Evolutionary conservation across 2,888 invertebrate genomes (phyloP), one percentile per base, ranked within the genome.

Genomic region (Patella ulyssiponensis): DNA sequence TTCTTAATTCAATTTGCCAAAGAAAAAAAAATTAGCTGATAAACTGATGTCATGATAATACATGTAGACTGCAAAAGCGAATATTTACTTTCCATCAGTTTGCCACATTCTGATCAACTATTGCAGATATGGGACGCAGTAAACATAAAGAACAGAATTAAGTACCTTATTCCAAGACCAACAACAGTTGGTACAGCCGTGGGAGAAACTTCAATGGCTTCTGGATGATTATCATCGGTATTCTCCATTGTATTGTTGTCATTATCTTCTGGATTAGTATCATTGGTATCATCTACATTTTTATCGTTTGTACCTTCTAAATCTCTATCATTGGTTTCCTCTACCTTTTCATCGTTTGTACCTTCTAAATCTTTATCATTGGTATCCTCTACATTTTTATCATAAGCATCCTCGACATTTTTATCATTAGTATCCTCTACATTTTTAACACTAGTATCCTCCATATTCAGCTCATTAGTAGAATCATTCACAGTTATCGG

Each of bases 281-380:
- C 53, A 11, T 73, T 17, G n/a, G n/a, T 53, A 15, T 73, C 53
- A 17, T 52, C 53, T 73, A 51, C 53, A 51, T 73, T 53, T 73
- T 73, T 33, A n/a, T 73, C n/a, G 11, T 52, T 53, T 52, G 20
- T 17, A 51, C 17, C 53, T 53, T 73, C 53, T 73, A 51, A 44
- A 51, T 52, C 73, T 73, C 53, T 33, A n/a, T 33, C 53, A n/a
- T 73, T 33, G 12, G 33, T 53, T 53, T 52, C 73, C 33, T 51
- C 15, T 73, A n/a, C 53, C 1, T 73, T 44, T 73, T 73, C 2
- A 51, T 73, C 1, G 12, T 52, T 44, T 33, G 17, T 33, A 51
- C 15, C 11, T 52, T 33, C 52, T 73, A 17, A n/a, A 17, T 17
- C 52, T 73, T 33, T n/a, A n/a, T 51, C 52, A 51, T 33, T n/a